Evolutionary conservation across 1,140 invertebrate genomes (phyloP).

Genomic region (Drosophila bifasciata): DNA sequence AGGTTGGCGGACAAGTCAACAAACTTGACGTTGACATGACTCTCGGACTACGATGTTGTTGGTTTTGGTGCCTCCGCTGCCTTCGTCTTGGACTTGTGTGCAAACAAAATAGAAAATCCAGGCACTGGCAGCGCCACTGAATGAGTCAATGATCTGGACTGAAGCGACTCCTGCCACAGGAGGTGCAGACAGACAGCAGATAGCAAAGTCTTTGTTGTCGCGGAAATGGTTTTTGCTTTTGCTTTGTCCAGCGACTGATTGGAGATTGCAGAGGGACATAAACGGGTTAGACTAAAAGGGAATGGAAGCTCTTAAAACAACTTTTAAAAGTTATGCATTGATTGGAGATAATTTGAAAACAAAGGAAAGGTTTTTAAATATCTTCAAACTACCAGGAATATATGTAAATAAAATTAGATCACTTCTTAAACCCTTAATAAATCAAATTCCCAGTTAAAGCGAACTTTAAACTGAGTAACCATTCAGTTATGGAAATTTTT

Average conservation of each 20-base stretch:
- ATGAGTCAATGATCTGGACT: slow-evolving; percentile 54
- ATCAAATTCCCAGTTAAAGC: too few species aligned
- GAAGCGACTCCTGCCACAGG: slow-evolving; percentile 5
- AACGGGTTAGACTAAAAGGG: slow-evolving; percentile 10
- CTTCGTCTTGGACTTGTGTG: slow-evolving; percentile 32
- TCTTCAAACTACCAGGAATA: too few species aligned
- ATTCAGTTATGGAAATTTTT: too few species aligned
- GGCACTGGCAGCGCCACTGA: slow-evolving; percentile 33
- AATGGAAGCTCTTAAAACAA: not conserved
- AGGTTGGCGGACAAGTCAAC: slow-evolving; percentile 74
- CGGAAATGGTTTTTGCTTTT: slow-evolving; percentile 44
- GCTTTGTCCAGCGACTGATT: slow-evolving; percentile 24
- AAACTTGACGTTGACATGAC: slow-evolving; percentile 72
- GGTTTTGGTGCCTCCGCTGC: slow-evolving; percentile 36
- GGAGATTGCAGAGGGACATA: slow-evolving; percentile 5
- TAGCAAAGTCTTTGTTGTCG: slow-evolving; percentile 37
- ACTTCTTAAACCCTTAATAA: too few species aligned
- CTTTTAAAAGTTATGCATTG: too few species aligned
- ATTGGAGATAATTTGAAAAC: too few species aligned
- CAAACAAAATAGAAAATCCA: slow-evolving; percentile 55
- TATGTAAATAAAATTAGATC: too few species aligned
- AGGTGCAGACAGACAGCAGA: slow-evolving; percentile 12
- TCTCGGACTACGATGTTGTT: slow-evolving; percentile 38
- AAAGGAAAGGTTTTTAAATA: too few species aligned
- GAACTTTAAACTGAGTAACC: too few species aligned